phyloP scores from a whole-genome alignment of 1,140 invertebrate genomes.

The Vanessa atalanta region DNA sequence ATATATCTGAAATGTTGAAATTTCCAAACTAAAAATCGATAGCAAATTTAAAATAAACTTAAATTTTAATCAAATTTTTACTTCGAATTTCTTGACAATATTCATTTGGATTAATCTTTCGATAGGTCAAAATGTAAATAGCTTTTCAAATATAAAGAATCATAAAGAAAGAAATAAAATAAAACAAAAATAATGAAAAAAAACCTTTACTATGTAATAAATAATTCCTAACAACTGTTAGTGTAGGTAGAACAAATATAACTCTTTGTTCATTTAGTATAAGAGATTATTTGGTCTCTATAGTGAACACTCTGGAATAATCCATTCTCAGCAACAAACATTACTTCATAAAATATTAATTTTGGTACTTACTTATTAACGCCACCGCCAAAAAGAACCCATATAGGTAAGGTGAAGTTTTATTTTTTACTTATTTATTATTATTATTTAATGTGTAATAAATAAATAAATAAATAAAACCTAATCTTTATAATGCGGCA shows the following conservation, averaged over 20 bases:
- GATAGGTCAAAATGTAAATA: not conserved
- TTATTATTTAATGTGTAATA: too few species aligned
- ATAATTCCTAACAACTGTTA: conserved; percentile 52
- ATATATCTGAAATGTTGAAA: not conserved
- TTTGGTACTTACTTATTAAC: not conserved
- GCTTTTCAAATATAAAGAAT: not conserved
- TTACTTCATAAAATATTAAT: not conserved
- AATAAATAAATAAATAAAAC: too few species aligned
- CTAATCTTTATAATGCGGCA: too few species aligned
- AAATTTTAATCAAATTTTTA: too few species aligned
- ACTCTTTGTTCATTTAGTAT: conserved; percentile 8
- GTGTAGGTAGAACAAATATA: conserved; percentile 44
- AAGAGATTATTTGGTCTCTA: conserved; percentile 14
- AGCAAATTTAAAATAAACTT: too few species aligned
- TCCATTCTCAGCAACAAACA: conserved; percentile 7
- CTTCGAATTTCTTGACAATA: too few species aligned
- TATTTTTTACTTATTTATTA: too few species aligned
- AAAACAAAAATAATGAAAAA: conserved; percentile 51
- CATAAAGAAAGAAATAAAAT: conserved; percentile 41
- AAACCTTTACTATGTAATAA: conserved; percentile 63
- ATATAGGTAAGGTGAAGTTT: too few species aligned
- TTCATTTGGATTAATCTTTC: too few species aligned
- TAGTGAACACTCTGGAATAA: not conserved
- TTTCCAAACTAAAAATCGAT: too few species aligned
- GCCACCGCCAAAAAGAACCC: too few species aligned